Evolutionary conservation across 2,888 invertebrate species (phyloP).

Genomic region (Empis stercorea): DNA sequence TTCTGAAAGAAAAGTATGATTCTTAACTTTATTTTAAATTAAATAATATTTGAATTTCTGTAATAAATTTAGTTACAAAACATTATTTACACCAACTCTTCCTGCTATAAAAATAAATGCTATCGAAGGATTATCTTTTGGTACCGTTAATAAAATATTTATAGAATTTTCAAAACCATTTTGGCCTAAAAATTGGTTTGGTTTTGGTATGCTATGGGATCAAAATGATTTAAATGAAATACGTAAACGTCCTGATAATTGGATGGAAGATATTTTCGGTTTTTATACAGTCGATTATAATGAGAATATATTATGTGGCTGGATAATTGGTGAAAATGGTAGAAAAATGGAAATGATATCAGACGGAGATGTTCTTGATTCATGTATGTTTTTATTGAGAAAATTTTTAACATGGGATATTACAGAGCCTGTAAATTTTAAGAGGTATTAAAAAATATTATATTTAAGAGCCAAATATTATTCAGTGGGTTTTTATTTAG

Average conservation of each 20-base stretch:
- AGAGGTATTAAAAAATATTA: constrained; percentile 7
- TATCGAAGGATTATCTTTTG: constrained; percentile 44
- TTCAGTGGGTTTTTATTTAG: constrained; percentile 26
- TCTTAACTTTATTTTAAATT: not conserved
- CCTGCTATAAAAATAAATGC: constrained; percentile 38
- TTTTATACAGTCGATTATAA: constrained; percentile 53
- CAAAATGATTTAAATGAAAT: constrained; percentile 36
- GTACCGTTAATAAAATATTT: constrained; percentile 50
- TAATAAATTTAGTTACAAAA: constrained; percentile 13
- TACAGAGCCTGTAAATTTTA: constrained; percentile 23
- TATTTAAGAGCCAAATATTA: no score
- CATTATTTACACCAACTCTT: constrained; percentile 39
- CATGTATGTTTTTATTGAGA: constrained; percentile 29
- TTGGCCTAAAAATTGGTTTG: constrained; percentile 43
- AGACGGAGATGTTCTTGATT: constrained; percentile 36
- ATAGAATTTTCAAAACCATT: constrained; percentile 45
- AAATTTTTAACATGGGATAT: constrained; percentile 30
- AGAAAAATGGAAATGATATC: constrained; percentile 46
- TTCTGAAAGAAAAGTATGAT: constrained; percentile 40
- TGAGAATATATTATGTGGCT: constrained; percentile 50
- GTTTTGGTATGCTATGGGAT: constrained; percentile 46
- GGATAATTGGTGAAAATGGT: constrained; percentile 54
- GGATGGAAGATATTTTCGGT: constrained; percentile 53
- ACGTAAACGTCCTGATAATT: constrained; percentile 33
- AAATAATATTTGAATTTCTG: not conserved